Conservation (phyloP, 1,140 invertebrate species). For the Hycleus phaleratus region DNA sequence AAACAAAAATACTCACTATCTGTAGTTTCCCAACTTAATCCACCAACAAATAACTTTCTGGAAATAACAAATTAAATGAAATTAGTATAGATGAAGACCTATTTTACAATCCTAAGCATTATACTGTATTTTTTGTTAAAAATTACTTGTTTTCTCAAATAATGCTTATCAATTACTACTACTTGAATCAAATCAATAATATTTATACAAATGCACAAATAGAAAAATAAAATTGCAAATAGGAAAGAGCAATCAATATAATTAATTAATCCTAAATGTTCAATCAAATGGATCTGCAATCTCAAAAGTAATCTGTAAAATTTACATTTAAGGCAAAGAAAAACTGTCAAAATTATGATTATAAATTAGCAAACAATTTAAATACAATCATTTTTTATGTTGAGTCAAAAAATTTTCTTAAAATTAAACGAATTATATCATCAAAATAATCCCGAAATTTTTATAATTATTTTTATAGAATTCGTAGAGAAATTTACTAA, state of each 20-base stretch:
- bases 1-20: conserved; percentile 72
- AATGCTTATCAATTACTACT: conserved; percentile 29
- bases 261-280: conserved; percentile 29
- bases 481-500: neutral
- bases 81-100: conserved; percentile 26
- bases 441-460: conserved; percentile 40
- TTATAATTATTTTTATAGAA: conserved; percentile 23
- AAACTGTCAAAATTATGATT: neutral
- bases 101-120: conserved; percentile 29
- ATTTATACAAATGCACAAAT: conserved; percentile 14
- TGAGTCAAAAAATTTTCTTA: conserved; percentile 9
- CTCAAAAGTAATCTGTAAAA: conserved; percentile 38
- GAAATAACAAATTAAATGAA: conserved; percentile 47
- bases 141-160: conserved; percentile 16
- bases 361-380: conserved; percentile 12
- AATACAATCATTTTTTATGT: conserved; percentile 18
- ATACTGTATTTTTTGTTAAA: conserved; percentile 6
- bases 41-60: conserved; percentile 97
- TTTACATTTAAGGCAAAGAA: conserved; percentile 24
- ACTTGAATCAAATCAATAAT: conserved; percentile 21
- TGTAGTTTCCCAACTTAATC: conserved; percentile 94
- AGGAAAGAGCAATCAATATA: conserved; percentile 16
- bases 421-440: conserved; percentile 5
- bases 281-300: conserved; percentile 40
- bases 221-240: conserved; percentile 3